These are phyloP conservation scores for Hemibagrus guttatus DNA, from an alignment of 2,797 vertebrate genomes.

Conservation along the genomic window DNA sequence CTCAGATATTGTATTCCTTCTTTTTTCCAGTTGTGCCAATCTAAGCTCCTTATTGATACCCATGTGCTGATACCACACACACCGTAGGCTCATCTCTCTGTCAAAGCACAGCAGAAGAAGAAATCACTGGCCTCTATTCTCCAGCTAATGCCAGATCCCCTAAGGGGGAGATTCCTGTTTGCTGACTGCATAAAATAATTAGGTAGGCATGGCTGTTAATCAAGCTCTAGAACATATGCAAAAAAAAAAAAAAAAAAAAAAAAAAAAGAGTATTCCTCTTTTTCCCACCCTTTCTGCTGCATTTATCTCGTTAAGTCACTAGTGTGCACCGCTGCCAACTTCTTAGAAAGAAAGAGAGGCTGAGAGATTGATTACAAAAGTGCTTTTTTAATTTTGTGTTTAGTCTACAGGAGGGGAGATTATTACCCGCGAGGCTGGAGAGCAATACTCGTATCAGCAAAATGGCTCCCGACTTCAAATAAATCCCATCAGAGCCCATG, in stretches of 20 bases:
- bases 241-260: conserved; percentile 59
- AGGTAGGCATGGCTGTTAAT: conserved; percentile 76
- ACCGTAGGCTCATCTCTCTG: conserved; percentile 78
- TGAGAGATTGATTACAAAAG: conserved; percentile 66
- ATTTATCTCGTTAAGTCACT: conserved; percentile 78
- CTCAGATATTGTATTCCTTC: conserved; percentile 78
- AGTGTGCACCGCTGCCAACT: conserved; percentile 65
- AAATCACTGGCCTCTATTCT: conserved; percentile 65
- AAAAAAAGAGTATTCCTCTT: conserved; percentile 60
- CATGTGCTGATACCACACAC: conserved; percentile 81
- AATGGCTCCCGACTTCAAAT: conserved; percentile 70
- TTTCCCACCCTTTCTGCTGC: conserved; percentile 66
- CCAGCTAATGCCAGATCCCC: conserved; percentile 78
- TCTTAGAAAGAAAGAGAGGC: conserved; percentile 30
- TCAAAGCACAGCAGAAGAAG: conserved; percentile 64
- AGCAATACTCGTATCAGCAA: conserved; percentile 72
- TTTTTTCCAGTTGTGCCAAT: conserved; percentile 74
- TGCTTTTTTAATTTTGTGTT: conserved; percentile 82
- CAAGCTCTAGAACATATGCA: conserved; percentile 78
- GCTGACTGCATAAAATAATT: conserved; percentile 83
- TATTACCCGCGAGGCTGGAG: conserved; percentile 69
- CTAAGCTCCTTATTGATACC: conserved; percentile 84
- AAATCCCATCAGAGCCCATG: conserved; percentile 68
- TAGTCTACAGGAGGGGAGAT: conserved; percentile 80
- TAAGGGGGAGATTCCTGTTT: conserved; percentile 73